These are phyloP conservation scores for Agonum fuliginosum DNA, from an alignment of 2,888 invertebrate genomes.

Conservation along the genomic window DNA sequence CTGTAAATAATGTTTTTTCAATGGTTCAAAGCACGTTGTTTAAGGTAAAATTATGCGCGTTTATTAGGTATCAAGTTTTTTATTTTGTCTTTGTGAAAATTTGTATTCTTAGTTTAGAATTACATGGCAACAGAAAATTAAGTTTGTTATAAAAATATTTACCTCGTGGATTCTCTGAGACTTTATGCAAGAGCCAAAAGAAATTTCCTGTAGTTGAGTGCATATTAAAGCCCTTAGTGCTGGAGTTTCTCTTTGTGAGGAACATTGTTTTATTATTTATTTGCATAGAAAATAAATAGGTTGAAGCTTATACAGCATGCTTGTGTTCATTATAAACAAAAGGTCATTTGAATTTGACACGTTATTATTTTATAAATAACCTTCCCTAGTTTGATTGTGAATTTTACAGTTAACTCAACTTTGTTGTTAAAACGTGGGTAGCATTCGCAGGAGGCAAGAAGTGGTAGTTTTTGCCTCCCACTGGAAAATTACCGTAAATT, in stretches of 20 bases:
- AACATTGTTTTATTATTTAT: neutral
- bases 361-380: constrained; percentile 26
- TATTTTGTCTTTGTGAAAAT: constrained; percentile 25
- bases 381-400: too few species aligned
- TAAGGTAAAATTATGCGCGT: neutral
- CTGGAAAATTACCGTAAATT: too few species aligned
- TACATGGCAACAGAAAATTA: constrained; percentile 43
- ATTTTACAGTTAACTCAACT: neutral
- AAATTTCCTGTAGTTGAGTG: constrained; percentile 36
- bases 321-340: neutral
- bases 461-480: too few species aligned
- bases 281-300: neutral
- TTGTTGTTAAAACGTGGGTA: constrained; percentile 1
- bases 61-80: constrained; percentile 35
- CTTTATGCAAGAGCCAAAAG: constrained; percentile 8
- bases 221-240: constrained; percentile 17
- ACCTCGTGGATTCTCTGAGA: neutral
- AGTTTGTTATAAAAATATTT: constrained; percentile 40
- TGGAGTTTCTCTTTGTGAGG: neutral
- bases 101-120: constrained; percentile 44
- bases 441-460: too few species aligned
- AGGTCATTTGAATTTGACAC: neutral
- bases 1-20: constrained; percentile 5
- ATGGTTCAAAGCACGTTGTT: too few species aligned
- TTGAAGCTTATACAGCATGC: neutral